Evolutionary conservation across 2,888 invertebrate genomes (phyloP).

Genomic region (Cheilosia pagana): DNA sequence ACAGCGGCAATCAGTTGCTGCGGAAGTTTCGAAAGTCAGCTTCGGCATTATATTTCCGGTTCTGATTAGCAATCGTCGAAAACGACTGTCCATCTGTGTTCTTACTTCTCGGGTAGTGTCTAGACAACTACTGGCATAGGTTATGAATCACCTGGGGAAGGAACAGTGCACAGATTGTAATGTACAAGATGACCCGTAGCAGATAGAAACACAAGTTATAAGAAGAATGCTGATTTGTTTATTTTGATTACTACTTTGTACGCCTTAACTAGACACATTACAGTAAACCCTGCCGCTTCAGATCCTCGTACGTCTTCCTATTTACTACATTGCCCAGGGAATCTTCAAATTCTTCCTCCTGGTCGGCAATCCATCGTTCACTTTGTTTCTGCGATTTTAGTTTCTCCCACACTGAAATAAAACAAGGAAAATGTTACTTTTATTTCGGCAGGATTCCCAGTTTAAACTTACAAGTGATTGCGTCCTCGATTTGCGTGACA

Average conservation of each 20-base stretch:
- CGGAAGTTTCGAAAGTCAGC: no score
- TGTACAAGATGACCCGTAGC: no score
- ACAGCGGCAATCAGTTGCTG: no score
- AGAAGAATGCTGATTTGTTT: neutral
- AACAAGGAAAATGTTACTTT: neutral
- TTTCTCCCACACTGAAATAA: constrained; percentile 96
- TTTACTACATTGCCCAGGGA: constrained; percentile 99
- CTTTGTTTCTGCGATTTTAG: constrained; percentile 97
- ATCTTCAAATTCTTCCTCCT: constrained; percentile 99
- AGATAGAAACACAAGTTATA: no score
- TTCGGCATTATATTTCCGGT: no score
- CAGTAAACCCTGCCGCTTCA: constrained; percentile 98
- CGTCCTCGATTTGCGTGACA: constrained; percentile 99
- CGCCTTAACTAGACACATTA: constrained; percentile 83
- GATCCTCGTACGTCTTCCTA: constrained; percentile 98
- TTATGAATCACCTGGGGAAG: no score
- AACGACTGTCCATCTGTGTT: no score
- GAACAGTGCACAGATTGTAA: no score
- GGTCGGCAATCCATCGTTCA: constrained; percentile 98
- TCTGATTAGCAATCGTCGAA: no score
- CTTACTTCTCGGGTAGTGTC: no score
- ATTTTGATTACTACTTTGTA: neutral
- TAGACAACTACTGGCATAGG: no score
- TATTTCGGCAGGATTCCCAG: neutral
- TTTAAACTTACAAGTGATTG: constrained; percentile 90